A percentile compares a stretch with the other conserved stretches of the same genome.
Conservation (phyloP, 2,113 vertebrate species). For the Solea solea region DNA sequence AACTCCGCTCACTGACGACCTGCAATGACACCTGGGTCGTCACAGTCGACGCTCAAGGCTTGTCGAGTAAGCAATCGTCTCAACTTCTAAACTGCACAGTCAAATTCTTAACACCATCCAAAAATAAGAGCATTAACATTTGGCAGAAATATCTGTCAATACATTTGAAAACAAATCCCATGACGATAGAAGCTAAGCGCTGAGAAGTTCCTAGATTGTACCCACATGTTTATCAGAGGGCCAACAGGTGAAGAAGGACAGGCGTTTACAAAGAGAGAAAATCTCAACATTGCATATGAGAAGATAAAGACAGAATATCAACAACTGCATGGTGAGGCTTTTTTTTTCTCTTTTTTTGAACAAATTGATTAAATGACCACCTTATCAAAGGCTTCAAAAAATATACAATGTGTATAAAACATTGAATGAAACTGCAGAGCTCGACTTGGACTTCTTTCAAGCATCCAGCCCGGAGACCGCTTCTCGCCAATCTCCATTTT, state of each 20-base stretch:
- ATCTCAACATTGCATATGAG: constrained; percentile 39
- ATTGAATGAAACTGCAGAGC: constrained; percentile 72
- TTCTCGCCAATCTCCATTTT: constrained; percentile 39
- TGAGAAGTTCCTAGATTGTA: constrained; percentile 61
- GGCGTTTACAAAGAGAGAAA: constrained; percentile 42
- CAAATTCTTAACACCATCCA: constrained; percentile 19
- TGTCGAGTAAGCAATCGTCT: constrained; percentile 44
- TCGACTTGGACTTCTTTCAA: constrained; percentile 48
- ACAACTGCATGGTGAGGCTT: constrained; percentile 41
- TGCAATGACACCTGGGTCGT: too few species aligned
- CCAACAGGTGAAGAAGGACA: constrained; percentile 47
- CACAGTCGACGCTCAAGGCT: constrained; percentile 26
- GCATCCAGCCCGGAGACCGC: constrained; percentile 62
- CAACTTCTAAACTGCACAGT: constrained; percentile 3
- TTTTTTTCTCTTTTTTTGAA: constrained; percentile 37
- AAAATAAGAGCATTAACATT: constrained; percentile 54
- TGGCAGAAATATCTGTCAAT: constrained; percentile 63
- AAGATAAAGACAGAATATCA: constrained; percentile 44
- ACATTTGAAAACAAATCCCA: constrained; percentile 62
- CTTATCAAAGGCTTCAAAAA: constrained; percentile 78
- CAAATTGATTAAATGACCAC: constrained; percentile 65
- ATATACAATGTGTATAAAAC: constrained; percentile 82
- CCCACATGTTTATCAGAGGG: constrained; percentile 19
- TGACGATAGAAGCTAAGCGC: constrained; percentile 58
- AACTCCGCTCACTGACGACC: too few species aligned